These are phyloP conservation scores for Sander lucioperca DNA, from an alignment of 2,113 vertebrate genomes.

Conservation along the genomic window DNA sequence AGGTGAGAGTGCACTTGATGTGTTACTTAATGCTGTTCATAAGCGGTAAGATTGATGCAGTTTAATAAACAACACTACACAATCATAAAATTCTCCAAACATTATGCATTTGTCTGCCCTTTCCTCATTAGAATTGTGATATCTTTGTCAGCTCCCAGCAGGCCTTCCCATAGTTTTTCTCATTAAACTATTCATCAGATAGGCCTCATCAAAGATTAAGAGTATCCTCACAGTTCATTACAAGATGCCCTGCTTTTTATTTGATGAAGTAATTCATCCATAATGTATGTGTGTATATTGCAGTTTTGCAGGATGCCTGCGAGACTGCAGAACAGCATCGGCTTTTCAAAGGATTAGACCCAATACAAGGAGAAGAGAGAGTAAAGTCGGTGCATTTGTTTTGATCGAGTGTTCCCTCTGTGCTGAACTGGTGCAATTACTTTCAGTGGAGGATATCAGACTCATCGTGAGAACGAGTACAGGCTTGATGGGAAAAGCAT, in stretches of 20 bases:
- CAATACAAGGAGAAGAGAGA: not conserved
- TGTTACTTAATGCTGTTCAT: slow-evolving; percentile 37
- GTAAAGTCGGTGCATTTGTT: slow-evolving; percentile 62
- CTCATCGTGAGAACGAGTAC: slow-evolving; percentile 37
- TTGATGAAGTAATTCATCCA: slow-evolving; percentile 82
- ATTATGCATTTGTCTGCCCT: slow-evolving; percentile 14
- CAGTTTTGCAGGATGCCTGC: slow-evolving; percentile 66
- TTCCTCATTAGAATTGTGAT: slow-evolving; percentile 42
- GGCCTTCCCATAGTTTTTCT: slow-evolving; percentile 49
- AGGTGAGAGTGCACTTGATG: slow-evolving; percentile 19
- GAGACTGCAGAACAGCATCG: slow-evolving; percentile 39
- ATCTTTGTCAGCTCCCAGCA: slow-evolving; percentile 64
- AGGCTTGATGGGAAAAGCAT: slow-evolving; percentile 51
- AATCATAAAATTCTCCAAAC: slow-evolving; percentile 31
- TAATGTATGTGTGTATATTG: slow-evolving; percentile 78
- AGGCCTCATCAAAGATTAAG: slow-evolving; percentile 82
- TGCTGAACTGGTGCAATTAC: slow-evolving; percentile 63
- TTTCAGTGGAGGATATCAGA: slow-evolving; percentile 58
- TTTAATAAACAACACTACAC: slow-evolving; percentile 58
- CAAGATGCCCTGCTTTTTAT: slow-evolving; percentile 77
- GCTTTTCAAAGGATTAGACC: slow-evolving; percentile 37
- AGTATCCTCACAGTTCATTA: slow-evolving; percentile 76
- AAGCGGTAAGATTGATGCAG: slow-evolving; percentile 29
- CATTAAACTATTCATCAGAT: slow-evolving; percentile 78
- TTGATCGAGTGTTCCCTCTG: slow-evolving; percentile 68